A percentile compares a stretch with the other conserved stretches of the same genome.
Evolutionary conservation across 2,888 invertebrate species (phyloP).

Genomic region (Chrysina gloriosa): DNA sequence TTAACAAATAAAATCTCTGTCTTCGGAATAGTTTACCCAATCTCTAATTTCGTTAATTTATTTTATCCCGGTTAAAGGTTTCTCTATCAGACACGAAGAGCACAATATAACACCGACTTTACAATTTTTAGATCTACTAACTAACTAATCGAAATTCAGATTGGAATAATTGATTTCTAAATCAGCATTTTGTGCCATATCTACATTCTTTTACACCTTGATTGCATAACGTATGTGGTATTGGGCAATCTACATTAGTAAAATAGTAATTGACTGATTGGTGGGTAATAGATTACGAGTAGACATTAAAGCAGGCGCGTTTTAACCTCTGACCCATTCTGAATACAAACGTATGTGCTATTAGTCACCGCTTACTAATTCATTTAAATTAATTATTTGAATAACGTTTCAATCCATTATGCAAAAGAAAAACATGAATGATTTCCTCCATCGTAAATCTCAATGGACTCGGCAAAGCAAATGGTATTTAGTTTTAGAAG

Average conservation of each 20-base stretch:
- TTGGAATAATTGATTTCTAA: too few relatives aligned
- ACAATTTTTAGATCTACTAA: too few relatives aligned
- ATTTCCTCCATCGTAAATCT: constrained; percentile 18
- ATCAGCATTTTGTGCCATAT: constrained; percentile 6
- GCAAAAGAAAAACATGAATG: constrained; percentile 6
- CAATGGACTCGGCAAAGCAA: not conserved
- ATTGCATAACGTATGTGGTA: not conserved
- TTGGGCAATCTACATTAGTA: constrained; percentile 16
- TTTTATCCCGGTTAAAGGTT: too few relatives aligned
- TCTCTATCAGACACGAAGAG: too few relatives aligned
- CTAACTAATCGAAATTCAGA: too few relatives aligned
- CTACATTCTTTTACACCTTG: not conserved
- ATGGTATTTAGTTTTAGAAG: not conserved
- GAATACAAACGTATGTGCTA: not conserved
- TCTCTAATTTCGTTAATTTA: too few relatives aligned
- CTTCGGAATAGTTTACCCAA: too few relatives aligned
- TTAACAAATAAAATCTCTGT: too few relatives aligned
- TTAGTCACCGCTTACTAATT: constrained; percentile 31
- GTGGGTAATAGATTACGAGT: constrained; percentile 16
- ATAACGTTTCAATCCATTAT: constrained; percentile 22
- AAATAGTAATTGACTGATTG: constrained; percentile 30
- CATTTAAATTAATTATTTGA: constrained; percentile 32
- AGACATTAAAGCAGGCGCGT: not conserved
- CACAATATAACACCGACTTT: too few relatives aligned
- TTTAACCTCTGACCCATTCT: constrained; percentile 28